phyloP scores from a whole-genome alignment of 2,797 vertebrate genomes.

The Sebastes iracundus region DNA sequence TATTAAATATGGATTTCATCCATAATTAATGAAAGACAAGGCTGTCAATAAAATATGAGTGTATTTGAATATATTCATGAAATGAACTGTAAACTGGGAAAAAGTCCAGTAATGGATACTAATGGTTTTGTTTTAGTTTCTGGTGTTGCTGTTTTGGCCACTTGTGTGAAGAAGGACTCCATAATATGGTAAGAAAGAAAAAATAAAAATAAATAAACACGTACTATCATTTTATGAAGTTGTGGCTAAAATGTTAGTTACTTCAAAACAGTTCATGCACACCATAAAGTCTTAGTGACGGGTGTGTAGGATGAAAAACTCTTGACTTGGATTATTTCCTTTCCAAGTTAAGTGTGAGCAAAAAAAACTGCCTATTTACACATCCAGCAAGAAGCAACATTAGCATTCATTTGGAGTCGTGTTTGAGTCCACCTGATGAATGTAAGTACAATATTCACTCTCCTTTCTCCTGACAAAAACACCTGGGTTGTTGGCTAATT shows the following conservation, averaged over 20 bases:
- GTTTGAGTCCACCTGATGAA: not conserved
- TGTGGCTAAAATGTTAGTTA: not conserved
- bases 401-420: not conserved
- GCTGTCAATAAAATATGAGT: not conserved
- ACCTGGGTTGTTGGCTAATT: not conserved
- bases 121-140: not conserved
- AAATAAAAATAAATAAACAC: too few relatives aligned
- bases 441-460: not conserved
- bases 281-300: not conserved
- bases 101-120: not conserved
- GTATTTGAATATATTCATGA: not conserved
- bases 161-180: not conserved
- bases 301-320: not conserved
- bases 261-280: not conserved
- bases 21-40: not conserved
- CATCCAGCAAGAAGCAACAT: not conserved
- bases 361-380: not conserved
- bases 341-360: not conserved
- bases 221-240: not conserved
- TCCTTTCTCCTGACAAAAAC: not conserved
- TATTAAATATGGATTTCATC: not conserved
- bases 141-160: not conserved
- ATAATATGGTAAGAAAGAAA: not conserved
- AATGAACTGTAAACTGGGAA: not conserved
- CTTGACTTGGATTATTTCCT: not conserved